Conservation (phyloP, 2,113 vertebrate species). For the Rhizomys pruinosus region DNA sequence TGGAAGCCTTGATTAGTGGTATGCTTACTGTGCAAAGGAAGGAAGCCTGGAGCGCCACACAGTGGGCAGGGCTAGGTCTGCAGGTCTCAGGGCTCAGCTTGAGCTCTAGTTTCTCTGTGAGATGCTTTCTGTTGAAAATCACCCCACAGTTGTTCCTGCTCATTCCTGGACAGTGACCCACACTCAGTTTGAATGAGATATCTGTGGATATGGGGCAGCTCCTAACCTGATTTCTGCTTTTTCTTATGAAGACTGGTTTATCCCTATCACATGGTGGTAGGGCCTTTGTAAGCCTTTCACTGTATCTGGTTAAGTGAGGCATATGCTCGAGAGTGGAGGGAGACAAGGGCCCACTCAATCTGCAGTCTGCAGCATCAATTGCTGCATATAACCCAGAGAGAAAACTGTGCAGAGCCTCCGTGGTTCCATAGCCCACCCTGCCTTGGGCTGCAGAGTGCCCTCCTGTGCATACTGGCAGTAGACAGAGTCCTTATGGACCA, state of each 20-base stretch:
- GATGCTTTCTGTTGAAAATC: neutral
- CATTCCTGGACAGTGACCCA: too few relatives aligned
- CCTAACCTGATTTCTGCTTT: neutral
- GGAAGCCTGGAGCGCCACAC: neutral
- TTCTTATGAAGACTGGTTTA: neutral
- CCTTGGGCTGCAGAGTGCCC: neutral
- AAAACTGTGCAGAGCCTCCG: neutral
- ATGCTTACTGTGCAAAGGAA: neutral
- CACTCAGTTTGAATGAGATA: neutral
- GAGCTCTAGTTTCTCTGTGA: neutral
- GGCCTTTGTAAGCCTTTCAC: neutral
- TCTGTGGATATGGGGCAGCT: neutral
- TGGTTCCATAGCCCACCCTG: neutral
- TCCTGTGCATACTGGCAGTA: neutral
- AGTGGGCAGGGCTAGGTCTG: neutral
- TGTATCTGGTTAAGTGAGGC: neutral
- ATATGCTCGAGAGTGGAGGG: neutral
- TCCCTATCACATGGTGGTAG: neutral
- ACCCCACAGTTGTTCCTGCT: neutral
- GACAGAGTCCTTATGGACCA: neutral
- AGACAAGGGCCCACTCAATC: neutral
- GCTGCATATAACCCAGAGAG: neutral
- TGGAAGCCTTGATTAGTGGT: neutral
- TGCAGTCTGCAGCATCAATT: too few relatives aligned
- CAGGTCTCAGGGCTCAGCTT: neutral